Percentiles rank a stretch among this genome's conserved stretches.
Conservation (phyloP, 2,888 invertebrate genomes). For the Drosophila flavopinicola region DNA sequence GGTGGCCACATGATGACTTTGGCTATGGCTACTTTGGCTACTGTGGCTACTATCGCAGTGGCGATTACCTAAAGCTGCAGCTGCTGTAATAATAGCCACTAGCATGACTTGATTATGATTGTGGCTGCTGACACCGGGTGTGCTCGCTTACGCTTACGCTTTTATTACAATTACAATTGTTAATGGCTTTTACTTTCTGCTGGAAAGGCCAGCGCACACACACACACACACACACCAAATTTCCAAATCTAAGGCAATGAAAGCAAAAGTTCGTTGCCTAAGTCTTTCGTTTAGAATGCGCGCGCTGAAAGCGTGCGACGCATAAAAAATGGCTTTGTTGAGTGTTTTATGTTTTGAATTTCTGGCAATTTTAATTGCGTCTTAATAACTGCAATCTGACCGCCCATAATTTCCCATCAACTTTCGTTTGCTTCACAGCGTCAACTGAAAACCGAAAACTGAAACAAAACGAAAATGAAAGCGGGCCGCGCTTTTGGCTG, state of each 20-base stretch:
- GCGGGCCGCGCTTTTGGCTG: slow-evolving; percentile 53
- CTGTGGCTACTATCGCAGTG: slow-evolving; percentile 34
- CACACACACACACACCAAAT: slow-evolving; percentile 22
- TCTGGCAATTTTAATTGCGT: slow-evolving; percentile 47
- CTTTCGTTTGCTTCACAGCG: slow-evolving; percentile 65
- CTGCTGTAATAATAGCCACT: slow-evolving; percentile 65
- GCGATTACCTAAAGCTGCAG: slow-evolving; percentile 57
- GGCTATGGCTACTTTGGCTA: slow-evolving; percentile 19
- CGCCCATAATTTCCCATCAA: slow-evolving; percentile 56
- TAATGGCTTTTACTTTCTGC: slow-evolving; percentile 70
- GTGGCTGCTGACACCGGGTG: slow-evolving; percentile 41
- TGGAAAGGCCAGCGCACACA: slow-evolving; percentile 43
- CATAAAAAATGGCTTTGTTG: slow-evolving; percentile 43
- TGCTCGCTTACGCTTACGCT: slow-evolving; percentile 13
- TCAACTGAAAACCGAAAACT: slow-evolving; percentile 9
- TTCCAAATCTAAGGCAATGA: slow-evolving; percentile 28
- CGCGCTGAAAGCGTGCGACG: slow-evolving; percentile 68
- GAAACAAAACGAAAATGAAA: slow-evolving; percentile 65
- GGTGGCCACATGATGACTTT: slow-evolving; percentile 37
- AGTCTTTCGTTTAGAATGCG: slow-evolving; percentile 58
- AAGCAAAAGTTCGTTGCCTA: slow-evolving; percentile 57
- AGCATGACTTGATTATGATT: slow-evolving; percentile 52
- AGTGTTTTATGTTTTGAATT: slow-evolving; percentile 25
- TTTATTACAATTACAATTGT: slow-evolving; percentile 63
- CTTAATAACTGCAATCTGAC: slow-evolving; percentile 68